These are phyloP conservation scores for Procapra przewalskii DNA, from an alignment of 2,113 vertebrate genomes.

Conservation along the genomic window DNA sequence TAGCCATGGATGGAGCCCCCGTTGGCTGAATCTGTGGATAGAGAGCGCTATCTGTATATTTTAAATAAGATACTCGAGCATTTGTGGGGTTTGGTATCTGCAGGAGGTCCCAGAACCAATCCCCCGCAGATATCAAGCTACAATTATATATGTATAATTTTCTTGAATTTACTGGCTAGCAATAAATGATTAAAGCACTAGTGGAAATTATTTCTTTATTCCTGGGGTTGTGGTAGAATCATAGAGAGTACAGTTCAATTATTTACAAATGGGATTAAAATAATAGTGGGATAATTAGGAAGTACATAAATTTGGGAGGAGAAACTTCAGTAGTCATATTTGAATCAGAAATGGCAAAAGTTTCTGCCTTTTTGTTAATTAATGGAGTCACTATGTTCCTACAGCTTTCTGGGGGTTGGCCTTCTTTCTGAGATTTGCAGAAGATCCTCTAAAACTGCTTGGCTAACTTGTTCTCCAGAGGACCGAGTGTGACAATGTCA, in stretches of 20 bases:
- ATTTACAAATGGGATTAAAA: conserved; percentile 6
- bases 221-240: not conserved
- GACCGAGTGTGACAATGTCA: conserved; percentile 41
- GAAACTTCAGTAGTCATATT: not conserved
- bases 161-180: not conserved
- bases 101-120: not conserved
- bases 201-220: conserved; percentile 14
- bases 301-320: not conserved
- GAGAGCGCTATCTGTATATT: not conserved
- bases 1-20: no score
- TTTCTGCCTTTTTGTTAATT: not conserved
- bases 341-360: not conserved
- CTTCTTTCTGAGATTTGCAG: conserved; percentile 17
- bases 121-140: not conserved
- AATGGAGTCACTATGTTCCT: not conserved
- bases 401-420: conserved; percentile 17
- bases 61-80: not conserved
- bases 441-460: conserved; percentile 52
- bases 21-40: not conserved
- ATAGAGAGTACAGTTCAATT: not conserved
- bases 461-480: conserved; percentile 60
- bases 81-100: not conserved
- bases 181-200: not conserved
- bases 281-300: not conserved
- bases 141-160: not conserved